These are phyloP conservation scores for Flexamia atlantica DNA, from an alignment of 2,888 invertebrate genomes.

Conservation along the genomic window DNA sequence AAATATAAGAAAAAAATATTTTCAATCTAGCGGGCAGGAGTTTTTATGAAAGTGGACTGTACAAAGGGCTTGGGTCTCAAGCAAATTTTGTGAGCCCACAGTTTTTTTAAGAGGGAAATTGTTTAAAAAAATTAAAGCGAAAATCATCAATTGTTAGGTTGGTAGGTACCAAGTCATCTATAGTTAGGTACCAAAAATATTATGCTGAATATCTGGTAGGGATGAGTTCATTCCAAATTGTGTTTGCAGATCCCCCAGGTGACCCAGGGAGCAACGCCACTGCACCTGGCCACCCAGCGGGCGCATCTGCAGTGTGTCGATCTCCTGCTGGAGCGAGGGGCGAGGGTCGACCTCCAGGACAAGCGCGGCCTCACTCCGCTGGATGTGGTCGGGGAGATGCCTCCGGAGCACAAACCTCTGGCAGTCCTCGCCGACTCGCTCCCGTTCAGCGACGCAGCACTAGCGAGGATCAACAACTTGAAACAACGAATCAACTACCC, in stretches of 20 bases:
- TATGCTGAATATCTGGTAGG: too few species aligned
- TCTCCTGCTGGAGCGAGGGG: slow-evolving; percentile 77
- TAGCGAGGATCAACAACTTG: slow-evolving; percentile 27
- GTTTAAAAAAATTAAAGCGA: too few species aligned
- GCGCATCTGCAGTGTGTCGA: slow-evolving; percentile 76
- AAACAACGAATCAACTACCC: slow-evolving; percentile 8
- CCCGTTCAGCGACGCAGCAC: background rate
- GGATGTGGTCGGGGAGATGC: slow-evolving; percentile 75
- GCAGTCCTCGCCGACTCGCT: background rate
- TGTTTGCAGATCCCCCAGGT: slow-evolving; percentile 74
- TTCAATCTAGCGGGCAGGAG: too few species aligned
- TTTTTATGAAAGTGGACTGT: too few species aligned
- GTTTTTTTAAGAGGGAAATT: too few species aligned
- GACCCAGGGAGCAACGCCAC: slow-evolving; percentile 79
- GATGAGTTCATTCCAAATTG: slow-evolving; percentile 24
- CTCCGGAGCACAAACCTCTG: background rate
- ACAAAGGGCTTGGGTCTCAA: too few species aligned
- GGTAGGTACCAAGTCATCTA: too few species aligned
- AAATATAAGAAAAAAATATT: too few species aligned
- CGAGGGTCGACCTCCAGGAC: slow-evolving; percentile 76
- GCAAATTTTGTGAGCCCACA: too few species aligned
- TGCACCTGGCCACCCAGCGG: slow-evolving; percentile 79
- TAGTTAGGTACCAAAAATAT: too few species aligned
- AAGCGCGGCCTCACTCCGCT: slow-evolving; percentile 75
- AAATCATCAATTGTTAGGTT: too few species aligned